A percentile compares a stretch with the other conserved stretches of the same genome.
Conservation (phyloP, 2,797 vertebrate species). For the Karalla daura region DNA sequence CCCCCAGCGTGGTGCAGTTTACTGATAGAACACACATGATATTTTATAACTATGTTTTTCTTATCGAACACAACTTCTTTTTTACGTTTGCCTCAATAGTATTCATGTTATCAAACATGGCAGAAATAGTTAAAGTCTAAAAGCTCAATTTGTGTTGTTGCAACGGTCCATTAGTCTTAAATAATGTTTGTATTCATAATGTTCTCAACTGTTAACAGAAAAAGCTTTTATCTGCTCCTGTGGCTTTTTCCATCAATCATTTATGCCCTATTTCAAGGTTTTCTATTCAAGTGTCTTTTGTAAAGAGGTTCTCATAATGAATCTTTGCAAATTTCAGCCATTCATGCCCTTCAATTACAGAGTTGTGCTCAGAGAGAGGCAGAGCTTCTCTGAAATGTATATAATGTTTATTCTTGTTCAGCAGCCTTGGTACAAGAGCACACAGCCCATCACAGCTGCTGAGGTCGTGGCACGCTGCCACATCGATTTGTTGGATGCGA, state of each 20-base stretch:
- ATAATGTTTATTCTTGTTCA: no score
- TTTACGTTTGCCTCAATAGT: neutral
- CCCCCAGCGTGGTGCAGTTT: neutral
- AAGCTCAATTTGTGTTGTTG: slow-evolving; percentile 3
- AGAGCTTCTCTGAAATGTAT: no score
- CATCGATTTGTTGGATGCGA: neutral
- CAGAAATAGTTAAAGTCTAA: neutral
- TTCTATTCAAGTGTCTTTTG: neutral
- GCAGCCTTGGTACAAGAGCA: no score
- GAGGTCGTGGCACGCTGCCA: no score
- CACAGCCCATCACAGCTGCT: no score
- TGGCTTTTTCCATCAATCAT: neutral
- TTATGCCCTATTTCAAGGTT: neutral
- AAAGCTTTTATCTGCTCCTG: neutral
- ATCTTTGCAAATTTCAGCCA: no score
- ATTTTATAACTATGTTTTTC: no score
- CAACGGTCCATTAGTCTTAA: neutral
- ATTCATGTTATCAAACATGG: slow-evolving; percentile 13
- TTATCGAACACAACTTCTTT: neutral
- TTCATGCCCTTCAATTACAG: no score
- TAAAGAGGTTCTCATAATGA: no score
- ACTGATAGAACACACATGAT: neutral
- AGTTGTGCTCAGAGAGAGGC: no score
- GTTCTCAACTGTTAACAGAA: neutral
- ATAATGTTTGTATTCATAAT: neutral